Conservation (phyloP, 2,797 vertebrate genomes). For the Acipenser ruthenus region DNA sequence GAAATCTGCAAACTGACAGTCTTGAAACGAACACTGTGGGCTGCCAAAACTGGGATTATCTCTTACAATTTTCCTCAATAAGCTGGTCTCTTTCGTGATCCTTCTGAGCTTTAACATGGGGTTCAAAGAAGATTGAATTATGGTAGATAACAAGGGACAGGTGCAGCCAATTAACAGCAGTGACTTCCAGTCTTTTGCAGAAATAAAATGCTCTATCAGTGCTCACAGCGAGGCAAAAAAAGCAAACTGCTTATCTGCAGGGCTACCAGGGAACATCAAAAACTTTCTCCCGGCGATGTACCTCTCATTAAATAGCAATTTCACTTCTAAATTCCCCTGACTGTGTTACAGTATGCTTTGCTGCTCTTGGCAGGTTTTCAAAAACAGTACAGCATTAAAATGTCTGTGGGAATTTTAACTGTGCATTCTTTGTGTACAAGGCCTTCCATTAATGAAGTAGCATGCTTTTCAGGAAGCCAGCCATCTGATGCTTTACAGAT, state of each 20-base stretch:
- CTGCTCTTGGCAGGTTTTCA: conserved; percentile 30
- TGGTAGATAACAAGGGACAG: conserved; percentile 69
- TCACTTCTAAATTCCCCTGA: conserved; percentile 37
- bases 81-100: conserved; percentile 46
- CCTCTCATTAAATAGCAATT: conserved; percentile 49
- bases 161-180: conserved; percentile 69
- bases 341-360: conserved; percentile 36
- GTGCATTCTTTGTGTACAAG: neutral
- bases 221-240: conserved; percentile 36
- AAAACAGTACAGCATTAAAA: conserved; percentile 13
- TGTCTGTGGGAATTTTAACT: neutral
- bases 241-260: conserved; percentile 35
- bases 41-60: conserved; percentile 60
- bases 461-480: neutral
- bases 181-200: conserved; percentile 45
- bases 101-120: conserved; percentile 50
- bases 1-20: conserved; percentile 50
- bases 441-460: neutral
- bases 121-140: conserved; percentile 51
- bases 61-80: conserved; percentile 43
- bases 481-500: neutral
- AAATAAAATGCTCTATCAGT: conserved; percentile 34
- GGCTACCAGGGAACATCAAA: conserved; percentile 41
- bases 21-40: conserved; percentile 53
- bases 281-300: conserved; percentile 36